A percentile compares a stretch with the other conserved stretches of the same genome.
Conservation (phyloP, 2,113 vertebrate genomes). For the Alouatta palliata region DNA sequence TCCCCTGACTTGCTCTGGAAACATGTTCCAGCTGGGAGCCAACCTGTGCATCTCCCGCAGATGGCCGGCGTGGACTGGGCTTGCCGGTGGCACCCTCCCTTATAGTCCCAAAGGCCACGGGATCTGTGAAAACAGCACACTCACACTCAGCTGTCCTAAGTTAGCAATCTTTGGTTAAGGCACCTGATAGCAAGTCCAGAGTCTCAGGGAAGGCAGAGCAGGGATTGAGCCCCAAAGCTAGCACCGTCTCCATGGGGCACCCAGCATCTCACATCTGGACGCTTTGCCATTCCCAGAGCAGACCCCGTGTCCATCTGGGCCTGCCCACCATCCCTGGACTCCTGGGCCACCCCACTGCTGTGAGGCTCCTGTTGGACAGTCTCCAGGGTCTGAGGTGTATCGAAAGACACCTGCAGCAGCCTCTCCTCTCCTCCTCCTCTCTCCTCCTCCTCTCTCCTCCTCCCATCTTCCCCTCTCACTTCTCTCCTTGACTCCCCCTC, state of each 20-base stretch:
- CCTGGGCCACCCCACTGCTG: rapidly evolving
- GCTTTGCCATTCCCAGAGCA: rapidly evolving
- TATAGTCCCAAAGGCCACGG: not conserved
- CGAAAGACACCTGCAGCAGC: rapidly evolving
- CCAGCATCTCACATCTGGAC: no score
- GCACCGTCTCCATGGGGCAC: rapidly evolving
- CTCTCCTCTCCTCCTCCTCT: rapidly evolving
- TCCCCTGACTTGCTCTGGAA: not conserved
- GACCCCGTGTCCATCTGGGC: no score
- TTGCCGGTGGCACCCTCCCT: not conserved
- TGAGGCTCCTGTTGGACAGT: rapidly evolving
- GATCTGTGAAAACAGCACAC: not conserved
- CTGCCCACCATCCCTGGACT: rapidly evolving
- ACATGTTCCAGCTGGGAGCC: no score
- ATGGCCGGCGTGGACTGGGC: not conserved
- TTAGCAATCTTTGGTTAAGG: not conserved
- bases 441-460: not conserved
- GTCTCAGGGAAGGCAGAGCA: not conserved
- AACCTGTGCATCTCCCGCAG: not conserved
- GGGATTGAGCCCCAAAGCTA: not conserved
- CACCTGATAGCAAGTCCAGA: not conserved
- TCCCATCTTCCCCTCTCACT: not conserved
- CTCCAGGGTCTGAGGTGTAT: rapidly evolving
- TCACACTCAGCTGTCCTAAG: not conserved
- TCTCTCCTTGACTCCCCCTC: not conserved